phyloP scores from a whole-genome alignment of 2,797 vertebrate genomes.

The Cephalopachus bancanus region DNA sequence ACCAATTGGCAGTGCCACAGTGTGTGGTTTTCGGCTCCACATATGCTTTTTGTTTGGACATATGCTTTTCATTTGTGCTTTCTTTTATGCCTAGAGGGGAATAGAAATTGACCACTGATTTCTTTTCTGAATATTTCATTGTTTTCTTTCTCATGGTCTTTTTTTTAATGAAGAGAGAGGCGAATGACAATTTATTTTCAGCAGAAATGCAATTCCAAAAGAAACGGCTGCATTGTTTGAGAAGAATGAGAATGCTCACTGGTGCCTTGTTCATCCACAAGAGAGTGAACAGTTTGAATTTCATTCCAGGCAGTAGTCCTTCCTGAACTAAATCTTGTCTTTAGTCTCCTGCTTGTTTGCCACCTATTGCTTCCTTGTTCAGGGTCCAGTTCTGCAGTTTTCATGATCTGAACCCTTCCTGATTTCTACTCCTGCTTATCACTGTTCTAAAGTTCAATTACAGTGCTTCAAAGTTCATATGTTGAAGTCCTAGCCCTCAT shows the following conservation, averaged over 20 bases:
- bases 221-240: background rate
- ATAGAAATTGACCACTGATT: background rate
- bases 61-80: background rate
- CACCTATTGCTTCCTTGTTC: background rate
- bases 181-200: background rate
- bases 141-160: background rate
- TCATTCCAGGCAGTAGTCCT: background rate
- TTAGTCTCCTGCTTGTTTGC: background rate
- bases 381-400: background rate
- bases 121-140: background rate
- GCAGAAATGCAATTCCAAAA: background rate
- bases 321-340: background rate
- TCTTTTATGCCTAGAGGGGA: background rate
- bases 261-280: no score
- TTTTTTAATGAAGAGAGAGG: slow-evolving; percentile 43
- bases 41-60: background rate
- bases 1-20: rapidly evolving
- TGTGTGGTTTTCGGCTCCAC: background rate
- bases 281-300: background rate
- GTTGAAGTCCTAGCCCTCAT: background rate
- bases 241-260: background rate
- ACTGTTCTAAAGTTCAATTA: slow-evolving; percentile 10
- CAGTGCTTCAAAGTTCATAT: background rate
- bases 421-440: background rate
- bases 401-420: background rate